Percentiles rank a stretch among this genome's conserved stretches.
Conservation (phyloP, 2,888 invertebrate genomes). For the Limnephilus auricula region DNA sequence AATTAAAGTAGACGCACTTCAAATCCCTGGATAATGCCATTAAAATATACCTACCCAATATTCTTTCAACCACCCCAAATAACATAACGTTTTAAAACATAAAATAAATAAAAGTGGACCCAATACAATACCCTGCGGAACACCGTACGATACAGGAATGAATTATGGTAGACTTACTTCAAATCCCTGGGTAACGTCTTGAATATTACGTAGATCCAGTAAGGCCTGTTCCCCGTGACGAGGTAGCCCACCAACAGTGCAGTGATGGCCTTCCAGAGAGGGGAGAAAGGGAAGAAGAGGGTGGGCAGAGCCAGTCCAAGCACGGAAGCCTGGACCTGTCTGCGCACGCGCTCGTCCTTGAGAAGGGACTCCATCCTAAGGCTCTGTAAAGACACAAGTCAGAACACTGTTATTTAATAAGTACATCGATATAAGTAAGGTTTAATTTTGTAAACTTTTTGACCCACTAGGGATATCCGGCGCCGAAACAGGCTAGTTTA, state of each 20-base stretch:
- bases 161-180: constrained; percentile 70
- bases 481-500: no score
- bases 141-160: constrained; percentile 61
- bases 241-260: constrained; percentile 70
- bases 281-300: constrained; percentile 40
- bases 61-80: background rate
- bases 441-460: background rate
- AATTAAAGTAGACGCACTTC: constrained; percentile 70
- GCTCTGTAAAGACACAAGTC: background rate
- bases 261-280: constrained; percentile 69
- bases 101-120: background rate
- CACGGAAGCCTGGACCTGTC: constrained; percentile 50
- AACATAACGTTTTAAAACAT: background rate
- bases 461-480: no score
- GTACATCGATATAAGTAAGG: no score
- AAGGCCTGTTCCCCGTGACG: constrained; percentile 74
- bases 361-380: constrained; percentile 32
- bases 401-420: background rate
- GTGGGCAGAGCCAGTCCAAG: constrained; percentile 43
- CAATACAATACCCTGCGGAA: background rate
- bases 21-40: constrained; percentile 72
- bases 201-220: constrained; percentile 76
- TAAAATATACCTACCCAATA: no score
- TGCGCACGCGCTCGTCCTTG: constrained; percentile 19
- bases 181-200: constrained; percentile 74